Percentiles rank a stretch among this genome's conserved stretches.
Evolutionary conservation across 2,888 invertebrate species (phyloP).

Genomic region (Drosophila villosipedis): DNA sequence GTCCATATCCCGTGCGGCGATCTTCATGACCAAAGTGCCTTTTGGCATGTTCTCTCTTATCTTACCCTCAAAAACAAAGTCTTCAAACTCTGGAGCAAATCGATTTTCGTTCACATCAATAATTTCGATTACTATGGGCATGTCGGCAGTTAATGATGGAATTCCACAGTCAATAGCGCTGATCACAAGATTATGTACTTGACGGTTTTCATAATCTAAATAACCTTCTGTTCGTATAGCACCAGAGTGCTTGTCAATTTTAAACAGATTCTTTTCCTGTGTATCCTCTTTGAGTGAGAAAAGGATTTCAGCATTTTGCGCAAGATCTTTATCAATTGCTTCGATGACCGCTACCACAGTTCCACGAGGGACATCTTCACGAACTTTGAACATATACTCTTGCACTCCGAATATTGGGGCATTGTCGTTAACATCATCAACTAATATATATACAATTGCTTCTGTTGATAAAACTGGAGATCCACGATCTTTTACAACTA

Average conservation of each 20-base stretch:
- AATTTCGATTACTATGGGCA: conserved; percentile 93
- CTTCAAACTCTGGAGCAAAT: conserved; percentile 92
- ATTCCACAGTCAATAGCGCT: conserved; percentile 94
- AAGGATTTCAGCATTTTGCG: conserved; percentile 91
- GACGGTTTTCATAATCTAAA: conserved; percentile 95
- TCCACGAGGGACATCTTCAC: conserved; percentile 96
- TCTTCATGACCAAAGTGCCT: conserved; percentile 91
- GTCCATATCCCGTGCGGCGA: conserved; percentile 93
- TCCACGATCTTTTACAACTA: conserved; percentile 92
- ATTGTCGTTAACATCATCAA: conserved; percentile 96
- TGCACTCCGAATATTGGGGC: conserved; percentile 92
- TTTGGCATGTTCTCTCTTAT: conserved; percentile 93
- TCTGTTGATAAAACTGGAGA: conserved; percentile 90
- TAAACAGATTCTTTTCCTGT: conserved; percentile 86
- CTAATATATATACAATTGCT: conserved; percentile 91
- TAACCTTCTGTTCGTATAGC: conserved; percentile 91
- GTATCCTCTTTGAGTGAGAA: conserved; percentile 90
- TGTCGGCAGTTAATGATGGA: conserved; percentile 92
- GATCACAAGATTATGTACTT: conserved; percentile 94
- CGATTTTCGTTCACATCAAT: conserved; percentile 98
- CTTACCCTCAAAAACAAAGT: conserved; percentile 90
- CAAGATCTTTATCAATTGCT: conserved; percentile 93
- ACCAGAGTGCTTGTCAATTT: conserved; percentile 93
- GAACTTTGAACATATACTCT: conserved; percentile 92
- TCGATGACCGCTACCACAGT: conserved; percentile 94